These are phyloP conservation scores for Clamator glandarius DNA, from an alignment of 2,797 vertebrate species.

Conservation along the genomic window DNA sequence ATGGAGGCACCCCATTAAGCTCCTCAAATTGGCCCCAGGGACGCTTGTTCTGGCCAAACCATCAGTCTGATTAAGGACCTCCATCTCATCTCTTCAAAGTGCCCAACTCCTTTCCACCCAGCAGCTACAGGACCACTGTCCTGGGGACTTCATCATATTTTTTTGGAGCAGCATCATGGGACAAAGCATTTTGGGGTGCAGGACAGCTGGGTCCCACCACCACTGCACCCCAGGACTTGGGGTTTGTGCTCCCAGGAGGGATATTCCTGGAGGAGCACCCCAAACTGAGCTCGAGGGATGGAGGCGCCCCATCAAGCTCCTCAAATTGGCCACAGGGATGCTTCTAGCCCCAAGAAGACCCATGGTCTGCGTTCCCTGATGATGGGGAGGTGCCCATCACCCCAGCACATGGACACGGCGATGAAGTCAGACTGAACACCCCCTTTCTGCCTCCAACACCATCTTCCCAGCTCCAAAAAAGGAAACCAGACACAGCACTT, in stretches of 20 bases:
- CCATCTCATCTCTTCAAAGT: neutral
- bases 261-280: neutral
- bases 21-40: fast-evolving
- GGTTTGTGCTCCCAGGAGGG: fast-evolving
- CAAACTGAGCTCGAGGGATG: neutral
- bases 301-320: neutral
- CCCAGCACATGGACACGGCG: fast-evolving
- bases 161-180: neutral
- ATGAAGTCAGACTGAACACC: fast-evolving
- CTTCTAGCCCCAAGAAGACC: neutral
- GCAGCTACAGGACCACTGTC: neutral
- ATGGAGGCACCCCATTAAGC: neutral
- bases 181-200: fast-evolving
- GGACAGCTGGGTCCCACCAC: fast-evolving
- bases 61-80: fast-evolving
- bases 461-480: constrained; percentile 6
- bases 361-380: too few relatives aligned
- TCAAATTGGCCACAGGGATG: fast-evolving
- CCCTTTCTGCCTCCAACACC: neutral
- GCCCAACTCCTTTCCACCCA: neutral
- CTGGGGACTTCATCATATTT: neutral
- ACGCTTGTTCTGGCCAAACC: neutral
- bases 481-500: neutral
- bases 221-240: neutral
- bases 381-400: fast-evolving